These are phyloP conservation scores for Drosophila borealis DNA, from an alignment of 2,888 invertebrate genomes.

Conservation along the genomic window DNA sequence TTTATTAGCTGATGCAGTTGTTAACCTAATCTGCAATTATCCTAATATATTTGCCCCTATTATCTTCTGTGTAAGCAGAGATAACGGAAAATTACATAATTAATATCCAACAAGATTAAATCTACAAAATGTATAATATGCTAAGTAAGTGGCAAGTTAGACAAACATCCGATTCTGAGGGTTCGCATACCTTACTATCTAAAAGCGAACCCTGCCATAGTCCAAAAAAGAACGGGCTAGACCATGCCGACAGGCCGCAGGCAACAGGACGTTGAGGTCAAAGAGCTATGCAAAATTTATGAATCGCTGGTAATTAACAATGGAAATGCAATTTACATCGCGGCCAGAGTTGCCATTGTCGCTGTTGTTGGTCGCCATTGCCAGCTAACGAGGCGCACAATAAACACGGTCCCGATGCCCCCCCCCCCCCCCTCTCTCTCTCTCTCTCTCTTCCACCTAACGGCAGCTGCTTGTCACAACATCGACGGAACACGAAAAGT, in stretches of 20 bases:
- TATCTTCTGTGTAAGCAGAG: too few species aligned
- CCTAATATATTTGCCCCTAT: too few species aligned
- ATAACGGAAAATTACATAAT: too few species aligned
- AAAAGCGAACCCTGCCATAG: too few species aligned
- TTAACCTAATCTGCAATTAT: too few species aligned
- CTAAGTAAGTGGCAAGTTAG: too few species aligned
- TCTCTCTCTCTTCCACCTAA: not conserved
- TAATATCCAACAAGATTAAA: too few species aligned
- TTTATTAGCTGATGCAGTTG: too few species aligned
- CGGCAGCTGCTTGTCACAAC: slow-evolving; percentile 60
- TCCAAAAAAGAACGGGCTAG: not conserved
- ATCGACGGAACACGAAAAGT: slow-evolving; percentile 71
- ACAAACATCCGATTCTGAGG: too few species aligned
- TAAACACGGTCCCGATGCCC: slow-evolving; percentile 39
- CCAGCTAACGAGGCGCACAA: slow-evolving; percentile 69
- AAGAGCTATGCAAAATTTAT: slow-evolving; percentile 66
- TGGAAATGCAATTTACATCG: slow-evolving; percentile 78
- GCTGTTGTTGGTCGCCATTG: slow-evolving; percentile 27
- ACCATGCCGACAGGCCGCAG: too few species aligned
- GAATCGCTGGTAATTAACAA: slow-evolving; percentile 80
- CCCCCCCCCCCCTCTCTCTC: not conserved
- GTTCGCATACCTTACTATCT: too few species aligned
- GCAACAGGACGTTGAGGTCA: slow-evolving; percentile 36
- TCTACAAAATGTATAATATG: too few species aligned
- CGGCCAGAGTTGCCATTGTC: slow-evolving; percentile 57